phyloP scores from a whole-genome alignment of 2,888 invertebrate species.

The Tribolium freemani region DNA sequence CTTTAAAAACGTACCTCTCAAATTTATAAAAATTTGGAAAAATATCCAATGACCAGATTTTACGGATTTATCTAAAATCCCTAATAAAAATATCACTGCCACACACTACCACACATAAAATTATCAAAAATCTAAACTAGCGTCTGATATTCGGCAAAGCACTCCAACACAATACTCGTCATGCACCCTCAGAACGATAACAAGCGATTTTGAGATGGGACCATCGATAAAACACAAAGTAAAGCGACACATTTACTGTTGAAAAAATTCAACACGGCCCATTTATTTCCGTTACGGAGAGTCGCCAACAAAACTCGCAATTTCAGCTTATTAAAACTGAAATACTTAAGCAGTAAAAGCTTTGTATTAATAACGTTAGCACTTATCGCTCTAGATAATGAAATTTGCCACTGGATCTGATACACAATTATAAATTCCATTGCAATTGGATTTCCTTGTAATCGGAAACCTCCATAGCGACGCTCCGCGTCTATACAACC shows the following conservation, averaged over 20 bases:
- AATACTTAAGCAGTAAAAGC: slow-evolving; percentile 25
- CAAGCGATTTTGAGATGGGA: slow-evolving; percentile 8
- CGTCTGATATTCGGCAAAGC: not conserved
- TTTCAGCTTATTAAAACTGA: not conserved
- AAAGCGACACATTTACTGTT: slow-evolving; percentile 10
- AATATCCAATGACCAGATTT: no score
- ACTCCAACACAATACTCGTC: not conserved
- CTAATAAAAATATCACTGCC: no score
- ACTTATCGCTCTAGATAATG: slow-evolving; percentile 57
- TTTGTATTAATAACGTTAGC: slow-evolving; percentile 47
- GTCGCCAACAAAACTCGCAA: not conserved
- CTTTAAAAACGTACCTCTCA: no score
- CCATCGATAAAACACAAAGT: slow-evolving; percentile 26
- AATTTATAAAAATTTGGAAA: no score
- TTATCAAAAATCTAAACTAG: not conserved
- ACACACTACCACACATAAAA: no score
- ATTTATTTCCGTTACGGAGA: not conserved
- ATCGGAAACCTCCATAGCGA: slow-evolving; percentile 55
- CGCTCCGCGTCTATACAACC: slow-evolving; percentile 41
- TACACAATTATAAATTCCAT: slow-evolving; percentile 64
- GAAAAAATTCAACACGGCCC: not conserved
- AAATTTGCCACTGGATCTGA: slow-evolving; percentile 61
- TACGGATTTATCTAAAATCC: no score
- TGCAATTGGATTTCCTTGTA: slow-evolving; percentile 64
- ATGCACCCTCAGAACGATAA: not conserved